phyloP scores from a whole-genome alignment of 2,113 vertebrate species.

The human region DNA sequence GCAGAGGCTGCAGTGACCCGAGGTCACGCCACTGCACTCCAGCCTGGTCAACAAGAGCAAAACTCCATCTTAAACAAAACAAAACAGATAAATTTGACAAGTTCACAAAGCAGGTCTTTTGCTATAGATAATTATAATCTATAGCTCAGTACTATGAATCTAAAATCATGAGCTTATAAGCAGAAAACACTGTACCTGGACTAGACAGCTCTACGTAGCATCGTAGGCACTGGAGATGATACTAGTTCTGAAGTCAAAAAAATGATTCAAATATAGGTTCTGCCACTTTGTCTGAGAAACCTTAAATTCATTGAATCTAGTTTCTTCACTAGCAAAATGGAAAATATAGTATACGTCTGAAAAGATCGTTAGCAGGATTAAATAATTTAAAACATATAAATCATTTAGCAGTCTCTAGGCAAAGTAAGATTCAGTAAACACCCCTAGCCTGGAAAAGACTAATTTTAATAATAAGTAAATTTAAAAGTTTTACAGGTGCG shows the following conservation, averaged over 20 bases:
- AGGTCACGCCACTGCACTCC: too few species aligned
- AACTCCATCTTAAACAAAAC: too few species aligned
- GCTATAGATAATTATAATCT: neutral
- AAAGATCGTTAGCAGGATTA: conserved; percentile 10
- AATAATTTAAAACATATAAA: conserved; percentile 56
- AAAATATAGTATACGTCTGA: neutral
- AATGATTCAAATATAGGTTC: neutral
- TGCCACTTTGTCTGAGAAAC: neutral
- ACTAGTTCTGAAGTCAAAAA: neutral
- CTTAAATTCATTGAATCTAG: neutral
- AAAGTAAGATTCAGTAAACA: conserved; percentile 49
- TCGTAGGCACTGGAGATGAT: neutral
- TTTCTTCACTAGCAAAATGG: conserved; percentile 19
- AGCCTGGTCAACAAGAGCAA: too few species aligned
- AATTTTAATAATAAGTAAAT: neutral
- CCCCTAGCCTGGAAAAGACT: neutral
- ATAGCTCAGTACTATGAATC: neutral
- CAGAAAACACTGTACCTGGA: neutral
- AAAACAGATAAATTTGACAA: neutral
- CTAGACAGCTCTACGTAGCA: neutral
- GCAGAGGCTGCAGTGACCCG: too few species aligned
- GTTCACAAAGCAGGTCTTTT: neutral
- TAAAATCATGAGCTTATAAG: conserved; percentile 1
- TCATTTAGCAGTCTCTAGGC: conserved; percentile 37
- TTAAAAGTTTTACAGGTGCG: neutral